Evolutionary conservation across 2,888 invertebrate genomes (phyloP), one percentile per base, ranked within the genome.

Genomic region (Cepaea hortensis): DNA sequence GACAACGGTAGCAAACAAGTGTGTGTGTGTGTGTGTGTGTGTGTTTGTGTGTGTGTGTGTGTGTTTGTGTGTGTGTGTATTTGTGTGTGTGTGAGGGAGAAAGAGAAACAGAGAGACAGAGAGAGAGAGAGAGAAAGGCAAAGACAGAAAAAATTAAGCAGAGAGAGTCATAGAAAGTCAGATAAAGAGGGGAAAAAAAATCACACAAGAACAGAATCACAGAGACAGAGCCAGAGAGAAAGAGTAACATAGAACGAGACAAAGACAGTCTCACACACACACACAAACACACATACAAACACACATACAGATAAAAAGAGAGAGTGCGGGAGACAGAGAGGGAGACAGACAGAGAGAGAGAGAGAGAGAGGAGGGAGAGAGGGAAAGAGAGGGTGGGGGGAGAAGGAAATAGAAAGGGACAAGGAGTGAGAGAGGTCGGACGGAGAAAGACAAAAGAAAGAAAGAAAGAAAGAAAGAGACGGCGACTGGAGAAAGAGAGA

Each of bases 371-470:
- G 35, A 35, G 35, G 35, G 35, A 35, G 35, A 23, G 55, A 55
- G 55, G 2, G 55, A 55, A 3, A 55, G 55, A 55, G 55, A 55
- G 55, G 9, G 55, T 6, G 55, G 11, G 55, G 23, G 61, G 50
- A 70, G 46, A 6, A 50, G 46, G 35, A n/a, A 72, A 35, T 23
- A n/a, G n/a, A 61, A 73, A 6, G 55, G 11, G 11, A 6, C 6
- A 55, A 35, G 11, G 11, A 9, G 11, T 9, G 55, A 55, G 55
- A 15, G 35, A 65, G 73, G 20, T 35, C 55, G 55, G 23, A 65
- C 55, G 76, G 70, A 68, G 72, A 82, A 81, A 82, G 76, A 77
- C 76, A 77, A 68, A 77, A 82, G 76, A 82, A 55, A 82, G n/a
- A 77, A 35, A 81, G 76, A 84, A 48, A 62, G 76, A 62, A 61